Evolutionary conservation across 1,140 invertebrate genomes (phyloP), one percentile per base, ranked within the genome.

Genomic region (Chrysopa pallens): DNA sequence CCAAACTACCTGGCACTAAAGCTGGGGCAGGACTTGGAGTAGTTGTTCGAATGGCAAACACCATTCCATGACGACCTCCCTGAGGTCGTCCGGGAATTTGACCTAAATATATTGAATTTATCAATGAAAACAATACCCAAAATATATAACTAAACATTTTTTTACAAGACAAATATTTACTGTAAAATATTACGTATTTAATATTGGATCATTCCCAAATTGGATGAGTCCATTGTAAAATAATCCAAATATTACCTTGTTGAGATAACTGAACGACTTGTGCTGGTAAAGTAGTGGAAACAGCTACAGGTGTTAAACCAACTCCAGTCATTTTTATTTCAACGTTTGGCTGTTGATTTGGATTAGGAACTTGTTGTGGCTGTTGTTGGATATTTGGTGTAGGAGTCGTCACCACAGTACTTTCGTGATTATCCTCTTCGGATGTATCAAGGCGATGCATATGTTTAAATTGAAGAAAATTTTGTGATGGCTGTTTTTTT

Each of bases 391-490:
- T 33, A 5, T 12, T 33, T 2, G 15, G 31, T 35, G 42, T 47
- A 0, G 46, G 31, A 9, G 40, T 13, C 6, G 44, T 29, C 13
- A 29, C 31, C 36, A 43, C 1, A 27, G 52, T 39, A 46, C 64
- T 55, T 45, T 65, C 62, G 43, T 78, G 70, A 44, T 68, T 64
- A 40, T 62, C 54, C 29, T 77, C 71, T 43, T 77, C 73, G 46
- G 74, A 70, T 46, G 73, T 68, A 57, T 84, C 80, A 36, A 89
- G 69, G 44, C 72, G 72, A 55, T 85, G 74, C 49, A 78, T 73
- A 50, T 80, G 76, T 45, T 87, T 60, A 57, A 84, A 88, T 38
- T 74, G 70, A 33, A 78, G 53, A 49, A 87, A 79, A 53, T 80
- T 74, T 33, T 75, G 70, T 17, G 73, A 73, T 36, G 77, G 70